Evolutionary conservation across 2,888 invertebrate species (phyloP).

Genomic region (Polydesmus complanatus): DNA sequence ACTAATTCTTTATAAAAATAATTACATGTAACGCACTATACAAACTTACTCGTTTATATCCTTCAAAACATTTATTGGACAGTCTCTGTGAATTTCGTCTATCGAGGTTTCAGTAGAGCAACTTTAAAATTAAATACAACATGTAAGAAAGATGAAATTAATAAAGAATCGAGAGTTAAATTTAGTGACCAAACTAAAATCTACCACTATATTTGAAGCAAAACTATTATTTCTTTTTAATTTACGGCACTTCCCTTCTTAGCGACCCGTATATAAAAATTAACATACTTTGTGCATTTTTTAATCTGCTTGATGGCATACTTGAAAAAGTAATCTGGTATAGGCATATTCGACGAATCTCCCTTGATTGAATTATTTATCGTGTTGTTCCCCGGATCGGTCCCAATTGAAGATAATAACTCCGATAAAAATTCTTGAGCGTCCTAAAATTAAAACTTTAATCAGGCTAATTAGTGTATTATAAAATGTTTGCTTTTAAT

Average conservation of each 20-base stretch:
- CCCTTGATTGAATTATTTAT: neutral
- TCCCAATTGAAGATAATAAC: neutral
- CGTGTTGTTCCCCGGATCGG: neutral
- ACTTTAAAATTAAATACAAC: no score
- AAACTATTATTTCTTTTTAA: no score
- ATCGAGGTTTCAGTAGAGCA: no score
- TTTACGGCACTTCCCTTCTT: neutral
- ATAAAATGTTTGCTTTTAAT: neutral
- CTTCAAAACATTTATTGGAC: no score
- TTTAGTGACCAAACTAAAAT: no score
- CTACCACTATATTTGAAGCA: no score
- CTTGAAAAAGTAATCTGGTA: neutral
- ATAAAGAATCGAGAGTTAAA: no score
- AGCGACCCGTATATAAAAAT: neutral
- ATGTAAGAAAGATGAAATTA: no score
- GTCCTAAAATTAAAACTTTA: neutral
- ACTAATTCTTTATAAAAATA: no score
- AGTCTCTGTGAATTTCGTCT: no score
- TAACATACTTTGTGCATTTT: neutral
- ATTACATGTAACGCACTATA: no score
- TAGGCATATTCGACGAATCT: neutral
- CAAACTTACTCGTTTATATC: no score
- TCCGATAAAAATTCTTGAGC: constrained; percentile 4
- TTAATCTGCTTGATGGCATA: neutral
- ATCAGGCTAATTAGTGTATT: neutral